Conservation (phyloP, 2,888 invertebrate genomes). For the Dendrolimus pini region DNA sequence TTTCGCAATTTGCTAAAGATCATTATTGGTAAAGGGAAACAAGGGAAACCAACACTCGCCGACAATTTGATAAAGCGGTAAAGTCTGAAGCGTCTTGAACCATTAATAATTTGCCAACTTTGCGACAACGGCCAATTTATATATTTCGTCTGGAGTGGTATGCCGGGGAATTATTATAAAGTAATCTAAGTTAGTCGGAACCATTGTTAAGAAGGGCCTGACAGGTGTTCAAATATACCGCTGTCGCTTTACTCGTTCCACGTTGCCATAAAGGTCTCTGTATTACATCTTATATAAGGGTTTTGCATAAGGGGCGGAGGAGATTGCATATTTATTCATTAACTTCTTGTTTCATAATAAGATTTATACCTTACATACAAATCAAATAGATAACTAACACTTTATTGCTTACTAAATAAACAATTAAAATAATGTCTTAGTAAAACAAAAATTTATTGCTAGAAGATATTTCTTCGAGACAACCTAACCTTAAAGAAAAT, state of each 20-base stretch:
- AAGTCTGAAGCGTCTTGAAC: constrained; percentile 38
- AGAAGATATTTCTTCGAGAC: too few relatives aligned
- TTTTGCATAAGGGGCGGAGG: neutral
- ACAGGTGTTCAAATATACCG: constrained; percentile 67
- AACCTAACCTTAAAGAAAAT: too few relatives aligned
- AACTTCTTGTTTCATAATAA: neutral
- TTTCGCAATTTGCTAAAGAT: constrained; percentile 26
- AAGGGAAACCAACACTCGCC: constrained; percentile 33
- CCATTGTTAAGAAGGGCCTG: constrained; percentile 51
- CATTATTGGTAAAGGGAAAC: constrained; percentile 39
- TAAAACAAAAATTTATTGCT: too few relatives aligned
- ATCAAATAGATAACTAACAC: neutral
- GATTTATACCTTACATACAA: neutral
- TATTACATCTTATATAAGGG: constrained; percentile 26
- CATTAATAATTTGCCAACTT: constrained; percentile 58
- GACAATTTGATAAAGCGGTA: constrained; percentile 46
- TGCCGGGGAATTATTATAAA: constrained; percentile 64
- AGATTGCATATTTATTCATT: neutral
- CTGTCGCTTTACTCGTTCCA: constrained; percentile 34
- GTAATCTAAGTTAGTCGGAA: constrained; percentile 69
- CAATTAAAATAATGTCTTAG: too few relatives aligned
- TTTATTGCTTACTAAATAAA: too few relatives aligned
- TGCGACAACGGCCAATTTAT: constrained; percentile 57
- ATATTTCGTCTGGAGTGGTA: constrained; percentile 55
- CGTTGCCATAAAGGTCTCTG: constrained; percentile 16